Conservation (phyloP, 2,797 vertebrate genomes). For the Tinamus major region DNA sequence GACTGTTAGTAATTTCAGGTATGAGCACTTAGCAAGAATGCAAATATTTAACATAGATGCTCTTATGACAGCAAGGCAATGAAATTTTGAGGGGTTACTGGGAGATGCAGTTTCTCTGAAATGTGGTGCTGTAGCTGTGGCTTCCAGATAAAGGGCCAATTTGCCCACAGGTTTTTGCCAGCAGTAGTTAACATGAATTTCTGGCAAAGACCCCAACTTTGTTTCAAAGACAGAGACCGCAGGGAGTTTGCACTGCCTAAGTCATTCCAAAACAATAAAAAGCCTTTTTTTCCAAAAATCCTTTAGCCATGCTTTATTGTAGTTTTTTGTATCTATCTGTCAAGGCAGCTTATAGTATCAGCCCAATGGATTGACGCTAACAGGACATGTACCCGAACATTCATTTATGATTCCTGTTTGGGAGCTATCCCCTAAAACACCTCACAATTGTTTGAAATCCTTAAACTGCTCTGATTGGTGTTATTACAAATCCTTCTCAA, state of each 20-base stretch:
- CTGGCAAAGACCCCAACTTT: background rate
- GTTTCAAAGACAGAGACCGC: slow-evolving; percentile 15
- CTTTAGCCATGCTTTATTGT: background rate
- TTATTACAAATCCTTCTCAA: background rate
- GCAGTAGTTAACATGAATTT: background rate
- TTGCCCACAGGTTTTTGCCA: slow-evolving; percentile 17
- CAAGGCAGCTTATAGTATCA: background rate
- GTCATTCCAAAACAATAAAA: background rate
- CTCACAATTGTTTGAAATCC: background rate
- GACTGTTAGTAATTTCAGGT: background rate
- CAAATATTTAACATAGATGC: background rate
- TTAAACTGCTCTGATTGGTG: background rate
- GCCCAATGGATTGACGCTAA: background rate
- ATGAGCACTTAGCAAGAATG: background rate
- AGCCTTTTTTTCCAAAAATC: background rate
- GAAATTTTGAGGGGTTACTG: slow-evolving; percentile 8
- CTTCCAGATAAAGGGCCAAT: slow-evolving; percentile 25
- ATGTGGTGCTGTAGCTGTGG: background rate
- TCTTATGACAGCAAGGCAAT: background rate
- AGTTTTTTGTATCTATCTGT: background rate
- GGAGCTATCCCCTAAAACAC: background rate
- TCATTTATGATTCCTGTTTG: background rate
- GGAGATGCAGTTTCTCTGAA: background rate
- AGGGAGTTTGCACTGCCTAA: background rate
- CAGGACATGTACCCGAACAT: background rate